Percentiles rank a stretch among this genome's conserved stretches.
phyloP scores from a whole-genome alignment of 2,113 vertebrate genomes.

The Xiphorhynchus elegans region DNA sequence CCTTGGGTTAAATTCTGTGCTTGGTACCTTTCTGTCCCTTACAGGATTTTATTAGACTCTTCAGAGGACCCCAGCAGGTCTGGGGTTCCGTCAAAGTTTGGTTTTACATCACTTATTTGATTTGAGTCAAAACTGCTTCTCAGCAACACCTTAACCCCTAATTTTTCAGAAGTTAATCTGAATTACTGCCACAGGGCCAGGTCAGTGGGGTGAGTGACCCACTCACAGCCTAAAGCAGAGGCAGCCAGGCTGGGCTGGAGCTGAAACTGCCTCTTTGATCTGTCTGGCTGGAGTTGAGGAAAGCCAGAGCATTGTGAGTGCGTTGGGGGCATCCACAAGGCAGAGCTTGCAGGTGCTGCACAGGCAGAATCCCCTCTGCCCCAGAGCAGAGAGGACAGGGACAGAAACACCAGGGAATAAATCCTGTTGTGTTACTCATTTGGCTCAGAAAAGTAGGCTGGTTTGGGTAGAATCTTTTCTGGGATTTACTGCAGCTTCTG shows the following conservation, averaged over 20 bases:
- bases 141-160: not conserved
- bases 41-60: not conserved
- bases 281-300: rapidly evolving
- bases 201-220: too few relatives aligned
- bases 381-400: not conserved
- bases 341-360: not conserved
- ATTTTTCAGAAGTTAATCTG: not conserved
- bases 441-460: not conserved
- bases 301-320: not conserved
- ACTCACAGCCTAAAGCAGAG: not conserved
- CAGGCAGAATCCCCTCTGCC: not conserved
- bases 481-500: not conserved
- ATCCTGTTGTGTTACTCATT: rapidly evolving
- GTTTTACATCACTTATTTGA: not conserved
- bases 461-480: not conserved
- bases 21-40: not conserved
- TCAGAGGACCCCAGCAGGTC: not conserved
- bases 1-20: not conserved
- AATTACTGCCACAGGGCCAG: not conserved
- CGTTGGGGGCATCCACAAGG: not conserved
- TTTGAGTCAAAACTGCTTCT: not conserved
- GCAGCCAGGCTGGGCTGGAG: not conserved
- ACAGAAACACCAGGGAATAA: not conserved
- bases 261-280: not conserved
- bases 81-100: not conserved